Conservation (phyloP, 2,797 vertebrate genomes). For the Poecile montanus region DNA sequence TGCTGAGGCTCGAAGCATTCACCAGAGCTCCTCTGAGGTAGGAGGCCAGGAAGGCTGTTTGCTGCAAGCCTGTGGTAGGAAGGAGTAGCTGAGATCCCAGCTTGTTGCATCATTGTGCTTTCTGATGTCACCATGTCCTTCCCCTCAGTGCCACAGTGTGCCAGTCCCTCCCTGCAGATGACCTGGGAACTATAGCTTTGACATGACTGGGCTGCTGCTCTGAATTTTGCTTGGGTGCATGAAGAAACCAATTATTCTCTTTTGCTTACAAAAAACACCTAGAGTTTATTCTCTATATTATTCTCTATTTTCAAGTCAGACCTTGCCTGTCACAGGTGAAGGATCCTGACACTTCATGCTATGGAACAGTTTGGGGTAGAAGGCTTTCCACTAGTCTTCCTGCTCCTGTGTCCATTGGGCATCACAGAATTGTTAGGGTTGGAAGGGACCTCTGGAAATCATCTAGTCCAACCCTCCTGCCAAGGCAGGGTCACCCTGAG, state of each 20-base stretch:
- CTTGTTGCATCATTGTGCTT: background rate
- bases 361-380: background rate
- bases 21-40: fast-evolving
- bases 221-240: background rate
- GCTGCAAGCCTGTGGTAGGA: background rate
- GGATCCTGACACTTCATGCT: background rate
- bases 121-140: background rate
- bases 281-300: background rate
- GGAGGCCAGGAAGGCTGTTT: background rate
- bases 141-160: background rate
- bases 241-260: background rate
- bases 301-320: background rate
- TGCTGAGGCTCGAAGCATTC: background rate
- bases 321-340: background rate
- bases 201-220: background rate
- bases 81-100: background rate
- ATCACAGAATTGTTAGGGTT: background rate
- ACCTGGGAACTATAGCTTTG: background rate
- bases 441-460: background rate
- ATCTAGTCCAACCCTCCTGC: background rate
- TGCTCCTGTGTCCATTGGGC: fast-evolving
- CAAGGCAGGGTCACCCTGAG: background rate
- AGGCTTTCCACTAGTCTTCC: background rate
- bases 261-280: background rate
- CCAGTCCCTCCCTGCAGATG: background rate